Base-by-base conservation (phyloP, 1,140 invertebrate species). In the Plectrocnemia conspersa region DNA sequence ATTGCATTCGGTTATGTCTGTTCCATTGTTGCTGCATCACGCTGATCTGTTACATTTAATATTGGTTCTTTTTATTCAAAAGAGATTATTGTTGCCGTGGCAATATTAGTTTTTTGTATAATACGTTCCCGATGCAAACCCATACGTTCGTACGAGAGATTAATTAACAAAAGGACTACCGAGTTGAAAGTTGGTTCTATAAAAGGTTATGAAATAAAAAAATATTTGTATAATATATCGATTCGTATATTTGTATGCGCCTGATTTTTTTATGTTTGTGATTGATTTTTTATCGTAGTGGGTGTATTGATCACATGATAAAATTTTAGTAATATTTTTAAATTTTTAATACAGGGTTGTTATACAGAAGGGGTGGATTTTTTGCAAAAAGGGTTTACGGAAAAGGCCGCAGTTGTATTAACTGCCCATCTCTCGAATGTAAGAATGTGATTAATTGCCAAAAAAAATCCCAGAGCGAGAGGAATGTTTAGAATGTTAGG, bases 21-120 rank as follows among this genome's bases (percentile, higher is more conserved):
- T 44, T 44, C 18, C 59, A 58, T 61, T 61, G 59, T 61, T 61
- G 59, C 59, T 41, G 18, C 59, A 61, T 61, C 59, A 61, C 41
- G 59, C 33, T 61, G 59, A 61, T 61, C 55, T 58, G 59, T 55
- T 55, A 54, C 59, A 54, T 61, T 61, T 61, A 55, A 61, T 61
- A 61, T 61, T 61, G 54, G 59, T 61, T 61, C 59, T 61, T 61
- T 61, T 61, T 61, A 61, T 61, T 61, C 59, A 61, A 61, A 61
- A 61, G 59, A 61, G 59, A 61, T 61, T 57, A 61, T 61, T 61
- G 59, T 61, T 58, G 47, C 52, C 48, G 55, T 42, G 35, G 55
- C 55, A 61, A 61, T 61, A 61, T 61, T 61, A 58, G 55, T 61
- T 61, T 61, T 61, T 61, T 61, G 49, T 57, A 33, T 19, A 13